Percentiles rank a stretch among this genome's conserved stretches.
Conservation (phyloP, 2,113 vertebrate genomes). For the Hydrochoerus hydrochaeris region DNA sequence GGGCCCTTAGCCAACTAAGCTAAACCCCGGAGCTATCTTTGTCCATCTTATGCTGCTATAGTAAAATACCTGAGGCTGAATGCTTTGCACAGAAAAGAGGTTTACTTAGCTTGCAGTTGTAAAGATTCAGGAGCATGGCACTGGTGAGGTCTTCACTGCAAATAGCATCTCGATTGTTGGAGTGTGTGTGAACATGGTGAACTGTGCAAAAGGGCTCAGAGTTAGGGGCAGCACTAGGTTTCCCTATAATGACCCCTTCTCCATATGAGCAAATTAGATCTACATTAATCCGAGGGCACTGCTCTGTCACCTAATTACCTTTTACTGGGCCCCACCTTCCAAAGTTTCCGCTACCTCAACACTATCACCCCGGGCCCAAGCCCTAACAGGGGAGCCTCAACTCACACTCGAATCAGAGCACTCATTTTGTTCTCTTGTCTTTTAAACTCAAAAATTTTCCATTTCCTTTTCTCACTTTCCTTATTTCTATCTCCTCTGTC, state of each 20-base stretch:
- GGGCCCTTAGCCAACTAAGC: no score
- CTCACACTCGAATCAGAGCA: neutral
- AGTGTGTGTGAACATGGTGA: no score
- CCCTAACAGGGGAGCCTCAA: no score
- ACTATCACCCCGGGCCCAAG: no score
- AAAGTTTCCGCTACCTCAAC: neutral
- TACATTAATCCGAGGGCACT: no score
- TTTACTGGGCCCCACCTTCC: neutral
- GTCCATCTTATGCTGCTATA: neutral
- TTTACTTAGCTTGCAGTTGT: neutral
- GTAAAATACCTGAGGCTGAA: neutral
- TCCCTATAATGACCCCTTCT: neutral
- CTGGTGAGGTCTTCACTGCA: neutral
- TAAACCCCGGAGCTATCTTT: no score
- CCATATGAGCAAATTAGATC: neutral
- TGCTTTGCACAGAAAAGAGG: neutral
- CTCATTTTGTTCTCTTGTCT: neutral
- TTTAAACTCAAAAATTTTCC: neutral
- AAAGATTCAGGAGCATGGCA: neutral
- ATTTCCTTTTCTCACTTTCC: neutral
- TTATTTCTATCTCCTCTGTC: neutral
- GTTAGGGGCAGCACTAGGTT: neutral
- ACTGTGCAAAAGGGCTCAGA: neutral
- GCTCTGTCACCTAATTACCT: neutral
- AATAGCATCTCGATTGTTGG: neutral